A percentile compares a stretch with the other conserved stretches of the same genome.
Evolutionary conservation across 1,140 invertebrate genomes (phyloP).

Genomic region (Pemphigus obesinymphae): DNA sequence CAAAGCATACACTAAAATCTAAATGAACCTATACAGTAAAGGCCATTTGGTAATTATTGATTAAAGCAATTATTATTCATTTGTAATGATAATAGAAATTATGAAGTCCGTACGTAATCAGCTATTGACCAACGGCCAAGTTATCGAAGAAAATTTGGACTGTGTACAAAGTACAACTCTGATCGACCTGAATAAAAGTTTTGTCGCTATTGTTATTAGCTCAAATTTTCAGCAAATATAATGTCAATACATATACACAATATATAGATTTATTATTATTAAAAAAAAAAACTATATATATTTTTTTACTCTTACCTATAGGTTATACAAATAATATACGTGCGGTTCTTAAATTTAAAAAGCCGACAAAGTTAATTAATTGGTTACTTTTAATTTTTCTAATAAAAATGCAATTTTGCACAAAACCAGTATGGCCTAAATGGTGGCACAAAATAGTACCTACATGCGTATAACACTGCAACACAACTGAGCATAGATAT

Average conservation of each 20-base stretch:
- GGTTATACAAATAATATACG: background rate
- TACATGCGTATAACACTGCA: background rate
- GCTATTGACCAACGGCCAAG: slow-evolving; percentile 23
- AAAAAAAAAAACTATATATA: background rate
- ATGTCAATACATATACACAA: background rate
- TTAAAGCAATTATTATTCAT: background rate
- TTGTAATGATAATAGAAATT: background rate
- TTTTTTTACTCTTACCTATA: slow-evolving; percentile 7
- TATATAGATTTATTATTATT: background rate
- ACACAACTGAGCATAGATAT: background rate
- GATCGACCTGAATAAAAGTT: background rate
- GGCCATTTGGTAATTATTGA: background rate
- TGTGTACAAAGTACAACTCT: background rate
- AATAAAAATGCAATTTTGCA: background rate
- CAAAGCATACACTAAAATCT: background rate
- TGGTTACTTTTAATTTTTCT: too few relatives aligned
- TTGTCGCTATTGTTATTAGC: background rate
- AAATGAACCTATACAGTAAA: background rate
- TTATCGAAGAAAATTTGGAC: slow-evolving; percentile 27
- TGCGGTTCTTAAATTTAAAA: background rate
- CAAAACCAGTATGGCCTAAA: background rate
- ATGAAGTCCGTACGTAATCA: background rate
- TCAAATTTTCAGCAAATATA: background rate
- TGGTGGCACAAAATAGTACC: background rate
- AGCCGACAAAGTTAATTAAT: background rate